These are phyloP conservation scores for Syrmaticus mikado DNA, from an alignment of 2,113 vertebrate species.

Conservation along the genomic window DNA sequence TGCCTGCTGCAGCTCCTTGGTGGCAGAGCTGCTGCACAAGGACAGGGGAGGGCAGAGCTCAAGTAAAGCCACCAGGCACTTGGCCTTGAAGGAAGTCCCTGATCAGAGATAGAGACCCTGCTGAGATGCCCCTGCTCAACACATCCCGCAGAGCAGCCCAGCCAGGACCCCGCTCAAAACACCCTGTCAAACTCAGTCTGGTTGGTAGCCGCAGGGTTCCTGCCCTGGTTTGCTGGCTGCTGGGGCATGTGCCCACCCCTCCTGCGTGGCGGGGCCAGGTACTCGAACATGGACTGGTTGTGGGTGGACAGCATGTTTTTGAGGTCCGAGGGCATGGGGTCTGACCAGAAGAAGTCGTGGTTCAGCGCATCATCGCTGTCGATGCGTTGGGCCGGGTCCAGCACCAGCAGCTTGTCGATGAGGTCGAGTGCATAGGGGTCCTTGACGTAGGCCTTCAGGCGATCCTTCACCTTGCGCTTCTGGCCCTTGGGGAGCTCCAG, in stretches of 20 bases:
- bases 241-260: slow-evolving; percentile 94
- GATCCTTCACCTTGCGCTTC: slow-evolving; percentile 97
- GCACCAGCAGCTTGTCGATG: slow-evolving; percentile 95
- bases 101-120: neutral
- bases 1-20: fast-evolving
- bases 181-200: slow-evolving; percentile 97
- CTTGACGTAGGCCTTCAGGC: slow-evolving; percentile 97
- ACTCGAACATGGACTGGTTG: slow-evolving; percentile 99
- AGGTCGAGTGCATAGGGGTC: slow-evolving; percentile 94
- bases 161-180: slow-evolving; percentile 77
- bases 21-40: neutral
- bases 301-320: slow-evolving; percentile 99
- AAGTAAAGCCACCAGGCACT: neutral
- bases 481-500: slow-evolving; percentile 96
- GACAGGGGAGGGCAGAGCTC: neutral
- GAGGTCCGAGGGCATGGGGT: slow-evolving; percentile 98
- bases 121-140: neutral
- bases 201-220: slow-evolving; percentile 91
- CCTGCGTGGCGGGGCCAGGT: slow-evolving; percentile 91
- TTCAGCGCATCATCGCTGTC: slow-evolving; percentile 97
- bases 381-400: slow-evolving; percentile 90
- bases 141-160: slow-evolving; percentile 50
- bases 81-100: neutral
- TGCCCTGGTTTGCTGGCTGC: slow-evolving; percentile 92
- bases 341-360: slow-evolving; percentile 99